These are phyloP conservation scores for Rhizoglyphus robini DNA, from an alignment of 1,140 invertebrate species.

Conservation along the genomic window DNA sequence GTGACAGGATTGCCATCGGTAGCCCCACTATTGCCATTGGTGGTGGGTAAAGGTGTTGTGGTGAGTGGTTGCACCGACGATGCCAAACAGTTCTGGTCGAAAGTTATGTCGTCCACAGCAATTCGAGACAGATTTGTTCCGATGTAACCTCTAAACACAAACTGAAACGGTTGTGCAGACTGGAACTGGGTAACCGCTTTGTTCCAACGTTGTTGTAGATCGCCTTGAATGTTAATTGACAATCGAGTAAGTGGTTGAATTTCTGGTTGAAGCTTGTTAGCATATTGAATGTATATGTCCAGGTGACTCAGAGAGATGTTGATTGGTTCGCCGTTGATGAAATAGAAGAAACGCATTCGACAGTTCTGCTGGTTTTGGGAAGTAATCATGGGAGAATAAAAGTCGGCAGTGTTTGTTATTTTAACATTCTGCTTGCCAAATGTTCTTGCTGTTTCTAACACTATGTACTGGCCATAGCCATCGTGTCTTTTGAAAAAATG, in stretches of 20 bases:
- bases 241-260: neutral
- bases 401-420: neutral
- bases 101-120: slow-evolving; percentile 24
- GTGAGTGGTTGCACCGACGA: neutral
- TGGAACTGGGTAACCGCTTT: neutral
- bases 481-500: neutral
- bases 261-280: neutral
- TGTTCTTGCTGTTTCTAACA: neutral
- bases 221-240: neutral
- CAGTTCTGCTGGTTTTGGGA: neutral
- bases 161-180: neutral
- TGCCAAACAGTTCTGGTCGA: slow-evolving; percentile 16
- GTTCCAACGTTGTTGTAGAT: slow-evolving; percentile 2
- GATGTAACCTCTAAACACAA: slow-evolving; percentile 1
- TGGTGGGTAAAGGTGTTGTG: neutral
- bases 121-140: slow-evolving; percentile 5
- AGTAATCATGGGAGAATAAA: neutral
- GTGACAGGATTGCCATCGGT: neutral
- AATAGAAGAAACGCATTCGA: slow-evolving; percentile 6
- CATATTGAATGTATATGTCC: neutral
- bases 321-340: neutral
- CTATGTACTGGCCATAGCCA: neutral
- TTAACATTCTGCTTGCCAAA: neutral
- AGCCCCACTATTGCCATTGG: neutral
- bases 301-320: neutral